Percentiles rank a stretch among this genome's conserved stretches.
Conservation (phyloP, 2,888 invertebrate species). For the Oxytorus armatus region DNA sequence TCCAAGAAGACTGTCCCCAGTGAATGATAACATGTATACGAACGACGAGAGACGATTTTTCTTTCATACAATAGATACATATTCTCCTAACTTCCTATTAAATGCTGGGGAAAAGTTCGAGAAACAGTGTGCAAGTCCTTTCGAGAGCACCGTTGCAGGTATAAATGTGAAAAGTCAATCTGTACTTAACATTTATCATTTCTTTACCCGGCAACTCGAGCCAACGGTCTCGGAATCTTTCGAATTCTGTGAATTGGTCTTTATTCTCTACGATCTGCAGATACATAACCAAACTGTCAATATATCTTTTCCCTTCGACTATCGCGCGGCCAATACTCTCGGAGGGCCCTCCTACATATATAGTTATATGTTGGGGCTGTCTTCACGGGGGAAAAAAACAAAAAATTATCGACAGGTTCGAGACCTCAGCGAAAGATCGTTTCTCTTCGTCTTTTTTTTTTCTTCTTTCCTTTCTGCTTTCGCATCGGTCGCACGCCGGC, state of each 20-base stretch:
- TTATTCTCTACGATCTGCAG: conserved; percentile 39
- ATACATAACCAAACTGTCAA: conserved; percentile 44
- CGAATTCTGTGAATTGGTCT: conserved; percentile 43
- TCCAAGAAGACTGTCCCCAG: not conserved
- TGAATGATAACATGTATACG: not conserved
- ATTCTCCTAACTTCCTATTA: not conserved
- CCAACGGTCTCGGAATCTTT: conserved; percentile 15
- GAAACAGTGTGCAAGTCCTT: not conserved
- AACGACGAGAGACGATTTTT: not conserved
- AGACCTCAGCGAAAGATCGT: conserved; percentile 69
- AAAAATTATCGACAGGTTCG: conserved; percentile 57
- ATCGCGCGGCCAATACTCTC: conserved; percentile 29
- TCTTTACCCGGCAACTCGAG: not conserved
- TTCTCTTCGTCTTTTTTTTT: conserved; percentile 72
- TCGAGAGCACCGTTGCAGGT: not conserved
- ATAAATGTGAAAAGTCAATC: conserved; percentile 44
- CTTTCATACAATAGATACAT: not conserved
- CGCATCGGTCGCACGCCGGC: conserved; percentile 54
- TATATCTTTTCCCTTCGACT: conserved; percentile 49
- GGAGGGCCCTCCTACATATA: conserved; percentile 9
- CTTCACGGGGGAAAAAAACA: conserved; percentile 22
- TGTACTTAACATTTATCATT: conserved; percentile 41
- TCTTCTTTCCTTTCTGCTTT: conserved; percentile 65
- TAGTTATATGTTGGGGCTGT: conserved; percentile 27
- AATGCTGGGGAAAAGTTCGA: conserved; percentile 1